Evolutionary conservation across 1,140 invertebrate genomes (phyloP), one percentile per base, ranked within the genome.

Genomic region (Agrypnia vestita): DNA sequence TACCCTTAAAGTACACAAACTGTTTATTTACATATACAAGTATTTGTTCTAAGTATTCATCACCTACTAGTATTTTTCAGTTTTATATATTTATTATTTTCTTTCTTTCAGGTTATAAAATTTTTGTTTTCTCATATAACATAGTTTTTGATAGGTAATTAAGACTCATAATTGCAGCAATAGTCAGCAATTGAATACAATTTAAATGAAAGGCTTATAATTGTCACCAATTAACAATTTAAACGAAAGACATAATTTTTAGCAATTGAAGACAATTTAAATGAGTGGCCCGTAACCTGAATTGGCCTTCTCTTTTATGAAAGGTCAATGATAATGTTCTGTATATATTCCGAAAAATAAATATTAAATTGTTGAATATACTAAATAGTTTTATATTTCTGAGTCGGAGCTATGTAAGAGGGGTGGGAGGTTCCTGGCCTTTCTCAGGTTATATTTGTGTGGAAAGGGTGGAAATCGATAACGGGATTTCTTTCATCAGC

Each of bases 401-500:
- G 25, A 15, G 1, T 15, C 49, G 3, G n/a, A 51, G 3, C n/a
- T 51, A n/a, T n/a, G n/a, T n/a, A n/a, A 13, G 11, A 15, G 1
- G 8, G 49, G n/a, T 13, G n/a, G 49, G n/a, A 51, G 8, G 11
- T 3, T 8, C 8, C 49, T 12, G 11, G 49, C 8, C 1, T 51
- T 51, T 51, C 49, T 51, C 49, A 13, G 49, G 49, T 51, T 12
- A 8, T 15, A 12, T 13, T 51, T 51, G 49, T 12, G 8, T 15
- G 49, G n/a, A n/a, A n/a, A n/a, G n/a, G n/a, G n/a, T n/a, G 49
- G 49, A 51, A 51, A 51, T 51, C 49, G n/a, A 51, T 51, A 51
- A 51, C n/a, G n/a, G 8, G 49, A 1, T 12, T 51, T 51, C 49
- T 51, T 51, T 51, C 49, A 51, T 51, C 49, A 51, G 49, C 3